phyloP scores from a whole-genome alignment of 2,888 invertebrate species.

The Netelia virgata region DNA sequence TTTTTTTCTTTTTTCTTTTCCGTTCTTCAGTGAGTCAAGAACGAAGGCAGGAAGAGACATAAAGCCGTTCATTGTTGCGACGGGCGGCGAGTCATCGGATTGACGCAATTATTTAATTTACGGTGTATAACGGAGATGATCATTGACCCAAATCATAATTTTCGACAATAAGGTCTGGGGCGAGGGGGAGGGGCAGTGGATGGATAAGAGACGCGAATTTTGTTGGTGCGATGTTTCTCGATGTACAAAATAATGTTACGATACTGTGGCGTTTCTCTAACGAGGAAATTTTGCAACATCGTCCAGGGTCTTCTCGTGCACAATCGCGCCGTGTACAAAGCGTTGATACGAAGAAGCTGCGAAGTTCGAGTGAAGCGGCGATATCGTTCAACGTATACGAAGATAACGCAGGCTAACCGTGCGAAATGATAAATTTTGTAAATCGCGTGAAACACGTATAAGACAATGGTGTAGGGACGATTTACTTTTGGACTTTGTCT shows the following conservation, averaged over 20 bases:
- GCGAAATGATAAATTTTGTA: slow-evolving; percentile 6
- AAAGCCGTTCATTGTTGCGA: background rate
- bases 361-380: background rate
- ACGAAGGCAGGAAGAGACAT: background rate
- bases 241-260: too few species aligned
- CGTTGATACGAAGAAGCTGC: slow-evolving; percentile 21
- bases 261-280: too few species aligned
- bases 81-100: background rate
- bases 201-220: background rate
- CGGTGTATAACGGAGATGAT: background rate
- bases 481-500: background rate
- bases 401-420: slow-evolving; percentile 22
- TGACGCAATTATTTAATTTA: background rate
- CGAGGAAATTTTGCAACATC: background rate
- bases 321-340: background rate
- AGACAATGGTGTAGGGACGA: slow-evolving; percentile 19
- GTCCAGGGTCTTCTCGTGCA: background rate
- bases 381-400: slow-evolving; percentile 24
- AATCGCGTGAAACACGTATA: slow-evolving; percentile 19
- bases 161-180: background rate
- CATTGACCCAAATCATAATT: background rate
- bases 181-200: background rate
- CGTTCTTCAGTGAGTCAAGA: background rate
- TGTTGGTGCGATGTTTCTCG: too few species aligned
- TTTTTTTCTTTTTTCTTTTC: background rate